Evolutionary conservation across 2,113 vertebrate genomes (phyloP).

Genomic region (Corythaeola cristata): DNA sequence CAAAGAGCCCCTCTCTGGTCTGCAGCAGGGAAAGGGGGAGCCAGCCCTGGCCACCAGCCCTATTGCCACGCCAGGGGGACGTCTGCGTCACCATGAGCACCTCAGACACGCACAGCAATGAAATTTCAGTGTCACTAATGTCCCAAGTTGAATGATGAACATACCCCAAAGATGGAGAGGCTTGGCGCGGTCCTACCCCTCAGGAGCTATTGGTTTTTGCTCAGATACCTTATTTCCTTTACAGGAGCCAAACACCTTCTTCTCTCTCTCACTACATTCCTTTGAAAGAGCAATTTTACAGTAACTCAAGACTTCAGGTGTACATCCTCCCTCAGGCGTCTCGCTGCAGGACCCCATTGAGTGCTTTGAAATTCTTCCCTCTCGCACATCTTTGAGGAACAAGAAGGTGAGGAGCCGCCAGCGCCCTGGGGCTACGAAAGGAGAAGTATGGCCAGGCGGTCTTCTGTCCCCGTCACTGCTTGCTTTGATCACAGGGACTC

Average conservation of each 20-base stretch:
- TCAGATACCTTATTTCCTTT: not conserved
- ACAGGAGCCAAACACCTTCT: not conserved
- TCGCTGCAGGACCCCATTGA: not conserved
- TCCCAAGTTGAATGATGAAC: accelerated
- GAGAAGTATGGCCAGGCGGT: not conserved
- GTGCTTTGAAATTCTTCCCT: not conserved
- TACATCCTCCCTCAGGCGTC: not conserved
- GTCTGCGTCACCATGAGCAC: not conserved
- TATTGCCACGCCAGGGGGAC: not conserved
- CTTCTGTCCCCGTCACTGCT: not conserved
- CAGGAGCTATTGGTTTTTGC: not conserved
- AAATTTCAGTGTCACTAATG: not conserved
- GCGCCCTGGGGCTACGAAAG: not conserved
- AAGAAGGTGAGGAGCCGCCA: not conserved
- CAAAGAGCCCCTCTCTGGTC: not conserved
- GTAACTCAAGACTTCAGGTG: not conserved
- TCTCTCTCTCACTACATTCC: not conserved
- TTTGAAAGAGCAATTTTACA: not conserved
- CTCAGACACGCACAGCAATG: not conserved
- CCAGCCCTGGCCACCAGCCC: not conserved
- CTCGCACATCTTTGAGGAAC: not conserved
- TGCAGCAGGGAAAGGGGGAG: not conserved
- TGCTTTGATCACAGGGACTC: not conserved
- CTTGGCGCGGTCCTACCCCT: not conserved
- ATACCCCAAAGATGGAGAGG: not conserved